Percentiles rank a stretch among this genome's conserved stretches.
Conservation (phyloP, 2,888 invertebrate species). For the Hetaerina titia region DNA sequence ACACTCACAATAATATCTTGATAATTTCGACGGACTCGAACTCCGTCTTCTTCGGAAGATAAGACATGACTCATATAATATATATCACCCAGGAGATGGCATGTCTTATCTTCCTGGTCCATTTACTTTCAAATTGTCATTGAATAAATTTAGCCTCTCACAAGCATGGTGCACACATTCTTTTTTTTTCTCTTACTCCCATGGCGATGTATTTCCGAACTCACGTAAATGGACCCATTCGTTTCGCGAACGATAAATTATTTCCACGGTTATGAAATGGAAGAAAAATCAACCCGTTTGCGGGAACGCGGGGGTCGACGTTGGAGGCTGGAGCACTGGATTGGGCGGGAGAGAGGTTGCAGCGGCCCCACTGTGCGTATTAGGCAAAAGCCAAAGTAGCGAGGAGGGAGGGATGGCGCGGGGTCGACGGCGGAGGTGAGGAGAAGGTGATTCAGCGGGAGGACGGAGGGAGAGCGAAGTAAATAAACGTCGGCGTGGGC, state of each 20-base stretch:
- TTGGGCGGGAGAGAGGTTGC: too few relatives aligned
- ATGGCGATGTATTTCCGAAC: background rate
- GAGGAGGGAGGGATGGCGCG: background rate
- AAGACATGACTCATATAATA: too few relatives aligned
- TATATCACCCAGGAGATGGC: too few relatives aligned
- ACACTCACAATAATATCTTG: too few relatives aligned
- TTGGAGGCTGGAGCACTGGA: background rate
- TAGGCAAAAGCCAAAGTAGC: background rate
- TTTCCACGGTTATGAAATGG: background rate
- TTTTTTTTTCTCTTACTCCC: background rate
- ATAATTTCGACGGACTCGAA: too few relatives aligned
- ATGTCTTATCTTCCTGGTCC: too few relatives aligned
- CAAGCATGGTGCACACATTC: background rate
- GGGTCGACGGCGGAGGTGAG: background rate
- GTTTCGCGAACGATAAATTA: background rate
- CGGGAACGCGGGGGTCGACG: background rate
- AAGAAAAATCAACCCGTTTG: background rate
- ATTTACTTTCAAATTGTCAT: background rate
- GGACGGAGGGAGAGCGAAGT: background rate
- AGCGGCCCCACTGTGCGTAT: background rate
- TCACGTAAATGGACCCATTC: background rate
- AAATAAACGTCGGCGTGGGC: background rate
- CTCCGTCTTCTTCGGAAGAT: too few relatives aligned
- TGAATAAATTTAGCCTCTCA: background rate
- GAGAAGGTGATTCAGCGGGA: background rate